Base-by-base conservation (phyloP, 2,113 vertebrate species). In the Antechinus stuartii region DNA sequence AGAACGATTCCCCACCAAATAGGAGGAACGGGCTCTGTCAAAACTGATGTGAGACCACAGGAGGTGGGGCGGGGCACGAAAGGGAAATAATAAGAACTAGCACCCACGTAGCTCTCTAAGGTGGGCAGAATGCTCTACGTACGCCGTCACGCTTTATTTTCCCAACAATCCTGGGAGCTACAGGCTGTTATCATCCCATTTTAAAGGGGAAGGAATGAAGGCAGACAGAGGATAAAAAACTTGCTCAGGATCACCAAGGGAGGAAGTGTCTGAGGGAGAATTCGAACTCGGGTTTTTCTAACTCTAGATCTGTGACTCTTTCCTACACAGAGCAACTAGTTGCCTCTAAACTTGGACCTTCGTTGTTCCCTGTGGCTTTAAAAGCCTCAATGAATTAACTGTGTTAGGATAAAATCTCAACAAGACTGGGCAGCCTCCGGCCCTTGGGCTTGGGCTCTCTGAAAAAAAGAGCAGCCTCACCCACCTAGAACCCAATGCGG, bases 321-420 rank as follows among this genome's bases (percentile, higher is more conserved):
- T n/a, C 5, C 68, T 19, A 35, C 14, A 5, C 14, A 14, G 16
- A 4, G 61, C 49, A 49, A 49, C 49, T 49, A 35, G 61, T 12
- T 68, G 35, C 61, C 35, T 76, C 61, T 30, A 76, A 5, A 76
- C 61, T 76, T 16, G 61, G 35, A n/a, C 35, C 12, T 76, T 16
- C 16, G 3, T 14, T 35, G 30, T 19, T n/a, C 14, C 12, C 61
- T 76, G 14, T 93, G 96, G 76, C 94, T 90, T 50, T 54, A 90
- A 95, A 96, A 95, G 95, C 97, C 97, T 96, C 97, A 97, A 97
- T 95, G 96, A 96, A 10, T 89, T 54, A 95, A 96, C 96, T 97
- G 97, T 95, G 95, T 96, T 95, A 92, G 49, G 54, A 52, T 92
- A 94, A 92, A 56, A 25, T 35, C 47, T 94, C 84, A 91, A 92